A percentile compares a stretch with the other conserved stretches of the same genome.
phyloP scores from a whole-genome alignment of 2,888 invertebrate genomes.

The Chymomyza caudatula region DNA sequence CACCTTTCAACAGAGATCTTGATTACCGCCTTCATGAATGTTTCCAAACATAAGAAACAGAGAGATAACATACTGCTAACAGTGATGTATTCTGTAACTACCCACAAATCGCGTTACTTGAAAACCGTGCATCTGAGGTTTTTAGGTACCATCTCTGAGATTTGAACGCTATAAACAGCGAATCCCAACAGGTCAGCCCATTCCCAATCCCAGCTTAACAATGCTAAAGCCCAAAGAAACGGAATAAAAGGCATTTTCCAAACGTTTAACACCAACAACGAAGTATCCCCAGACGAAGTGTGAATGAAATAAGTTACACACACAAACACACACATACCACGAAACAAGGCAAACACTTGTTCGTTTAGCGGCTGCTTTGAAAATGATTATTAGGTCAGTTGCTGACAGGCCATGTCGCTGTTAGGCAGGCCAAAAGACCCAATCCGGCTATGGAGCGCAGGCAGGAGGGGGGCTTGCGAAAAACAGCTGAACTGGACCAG shows the following conservation, averaged over 20 bases:
- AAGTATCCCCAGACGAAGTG: conserved; percentile 16
- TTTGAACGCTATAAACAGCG: too few relatives aligned
- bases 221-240: conserved; percentile 25
- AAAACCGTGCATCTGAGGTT: too few relatives aligned
- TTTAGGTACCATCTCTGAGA: too few relatives aligned
- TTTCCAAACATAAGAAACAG: too few relatives aligned
- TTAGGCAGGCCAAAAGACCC: neutral
- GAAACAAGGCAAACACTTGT: conserved; percentile 28
- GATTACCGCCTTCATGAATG: too few relatives aligned
- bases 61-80: too few relatives aligned
- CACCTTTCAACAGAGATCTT: too few relatives aligned
- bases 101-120: too few relatives aligned
- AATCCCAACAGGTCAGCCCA: neutral
- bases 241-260: conserved; percentile 41
- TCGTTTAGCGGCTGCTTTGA: conserved; percentile 38
- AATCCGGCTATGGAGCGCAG: neutral
- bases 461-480: neutral
- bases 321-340: neutral
- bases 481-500: conserved; percentile 6
- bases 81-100: too few relatives aligned
- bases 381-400: conserved; percentile 65
- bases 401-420: conserved; percentile 28
- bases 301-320: conserved; percentile 14
- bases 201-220: neutral
- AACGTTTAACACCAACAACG: conserved; percentile 23